phyloP scores from a whole-genome alignment of 2,888 invertebrate species.

The Saturnia japonica region DNA sequence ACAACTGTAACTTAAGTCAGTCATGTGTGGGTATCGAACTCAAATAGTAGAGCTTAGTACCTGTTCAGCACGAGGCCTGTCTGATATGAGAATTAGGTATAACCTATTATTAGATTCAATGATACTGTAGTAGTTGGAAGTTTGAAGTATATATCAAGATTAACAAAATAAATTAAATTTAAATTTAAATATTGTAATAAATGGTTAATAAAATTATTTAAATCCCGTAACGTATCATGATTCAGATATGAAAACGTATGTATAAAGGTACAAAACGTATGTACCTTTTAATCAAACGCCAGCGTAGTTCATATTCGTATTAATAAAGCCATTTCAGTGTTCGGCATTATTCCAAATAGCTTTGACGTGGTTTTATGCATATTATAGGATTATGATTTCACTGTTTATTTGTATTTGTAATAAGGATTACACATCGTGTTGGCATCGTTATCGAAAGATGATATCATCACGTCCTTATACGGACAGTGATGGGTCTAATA shows the following conservation, averaged over 20 bases:
- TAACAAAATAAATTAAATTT: too few species aligned
- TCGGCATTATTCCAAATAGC: neutral
- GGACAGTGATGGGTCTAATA: neutral
- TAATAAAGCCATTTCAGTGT: neutral
- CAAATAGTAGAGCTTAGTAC: too few species aligned
- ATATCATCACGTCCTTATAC: neutral
- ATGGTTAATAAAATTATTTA: too few species aligned
- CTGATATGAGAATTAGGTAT: too few species aligned
- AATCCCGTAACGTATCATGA: too few species aligned
- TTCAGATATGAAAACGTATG: neutral
- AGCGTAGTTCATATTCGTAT: neutral
- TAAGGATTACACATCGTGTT: neutral
- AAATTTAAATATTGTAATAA: too few species aligned
- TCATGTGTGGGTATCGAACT: too few species aligned
- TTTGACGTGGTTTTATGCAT: neutral
- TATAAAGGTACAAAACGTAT: neutral
- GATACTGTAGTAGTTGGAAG: too few species aligned
- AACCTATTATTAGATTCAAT: too few species aligned
- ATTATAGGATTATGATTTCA: neutral
- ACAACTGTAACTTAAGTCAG: too few species aligned
- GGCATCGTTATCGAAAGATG: neutral
- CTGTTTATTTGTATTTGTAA: slow-evolving; percentile 1
- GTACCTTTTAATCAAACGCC: neutral
- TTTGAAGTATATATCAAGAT: too few species aligned
- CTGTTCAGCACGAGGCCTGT: too few species aligned